Percentiles rank a stretch among this genome's conserved stretches.
Evolutionary conservation across 2,797 vertebrate genomes (phyloP).

Genomic region (Poecilia gillii): DNA sequence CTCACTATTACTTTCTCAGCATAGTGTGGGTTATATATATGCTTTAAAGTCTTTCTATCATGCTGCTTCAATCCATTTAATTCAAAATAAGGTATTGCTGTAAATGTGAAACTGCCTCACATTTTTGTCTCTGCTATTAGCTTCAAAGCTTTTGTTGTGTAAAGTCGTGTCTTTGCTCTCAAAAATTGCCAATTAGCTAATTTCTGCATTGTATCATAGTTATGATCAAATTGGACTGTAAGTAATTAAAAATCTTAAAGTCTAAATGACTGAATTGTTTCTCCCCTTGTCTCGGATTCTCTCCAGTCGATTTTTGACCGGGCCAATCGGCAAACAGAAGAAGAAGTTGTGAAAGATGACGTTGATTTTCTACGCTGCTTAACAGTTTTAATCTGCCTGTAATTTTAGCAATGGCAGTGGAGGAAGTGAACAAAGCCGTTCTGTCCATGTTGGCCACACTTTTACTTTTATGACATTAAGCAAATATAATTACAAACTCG

Average conservation of each 20-base stretch:
- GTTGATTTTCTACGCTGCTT: too few relatives aligned
- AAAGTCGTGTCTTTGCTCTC: slow-evolving; percentile 3
- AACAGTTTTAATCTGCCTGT: too few relatives aligned
- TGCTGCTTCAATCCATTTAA: not conserved
- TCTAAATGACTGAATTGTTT: not conserved
- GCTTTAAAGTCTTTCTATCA: not conserved
- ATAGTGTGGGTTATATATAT: not conserved
- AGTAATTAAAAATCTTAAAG: not conserved
- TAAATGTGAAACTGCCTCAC: not conserved
- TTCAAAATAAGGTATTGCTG: not conserved
- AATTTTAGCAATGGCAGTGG: too few relatives aligned
- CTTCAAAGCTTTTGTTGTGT: slow-evolving; percentile 7
- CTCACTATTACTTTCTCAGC: not conserved
- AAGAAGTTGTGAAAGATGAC: too few relatives aligned
- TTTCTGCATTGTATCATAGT: not conserved
- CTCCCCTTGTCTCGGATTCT: too few relatives aligned
- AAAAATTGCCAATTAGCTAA: not conserved
- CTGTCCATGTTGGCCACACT: too few relatives aligned
- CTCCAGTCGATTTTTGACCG: too few relatives aligned
- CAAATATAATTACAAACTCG: not conserved
- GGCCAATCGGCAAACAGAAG: too few relatives aligned
- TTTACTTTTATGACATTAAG: not conserved
- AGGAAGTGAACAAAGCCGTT: too few relatives aligned
- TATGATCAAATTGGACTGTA: not conserved
- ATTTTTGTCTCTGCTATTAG: slow-evolving; percentile 1